Percentiles rank a stretch among this genome's conserved stretches.
Evolutionary conservation across 2,797 vertebrate genomes (phyloP).

Genomic region (Astyanax mexicanus): DNA sequence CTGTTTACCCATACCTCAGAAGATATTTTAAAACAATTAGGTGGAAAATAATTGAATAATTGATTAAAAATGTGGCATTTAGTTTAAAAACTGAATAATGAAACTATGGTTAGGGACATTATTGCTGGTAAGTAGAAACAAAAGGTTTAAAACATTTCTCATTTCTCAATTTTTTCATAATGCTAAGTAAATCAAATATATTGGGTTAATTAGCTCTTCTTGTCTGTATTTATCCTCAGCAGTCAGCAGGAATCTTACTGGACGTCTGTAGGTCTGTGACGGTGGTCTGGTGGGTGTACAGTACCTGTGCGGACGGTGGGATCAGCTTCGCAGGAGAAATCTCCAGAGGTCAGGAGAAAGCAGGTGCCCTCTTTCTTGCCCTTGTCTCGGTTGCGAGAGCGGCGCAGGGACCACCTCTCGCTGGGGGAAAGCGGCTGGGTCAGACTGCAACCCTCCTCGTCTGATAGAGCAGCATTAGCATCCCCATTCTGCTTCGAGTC

Average conservation of each 20-base stretch:
- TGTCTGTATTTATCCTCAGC: background rate
- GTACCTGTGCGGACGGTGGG: slow-evolving; percentile 84
- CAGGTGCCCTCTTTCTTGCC: slow-evolving; percentile 90
- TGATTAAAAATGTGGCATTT: too few species aligned
- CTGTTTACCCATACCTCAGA: too few species aligned
- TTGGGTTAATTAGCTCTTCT: background rate
- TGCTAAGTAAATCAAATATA: background rate
- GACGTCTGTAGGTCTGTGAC: background rate
- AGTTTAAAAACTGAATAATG: too few species aligned
- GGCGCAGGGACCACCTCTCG: slow-evolving; percentile 83
- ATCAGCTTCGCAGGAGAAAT: slow-evolving; percentile 84
- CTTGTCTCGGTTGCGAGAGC: slow-evolving; percentile 85
- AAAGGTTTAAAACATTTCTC: too few species aligned
- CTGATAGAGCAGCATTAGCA: slow-evolving; percentile 88
- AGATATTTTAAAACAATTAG: too few species aligned
- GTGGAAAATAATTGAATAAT: too few species aligned
- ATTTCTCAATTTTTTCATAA: too few species aligned
- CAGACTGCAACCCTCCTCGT: slow-evolving; percentile 87
- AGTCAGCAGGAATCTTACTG: background rate
- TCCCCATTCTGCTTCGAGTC: slow-evolving; percentile 97
- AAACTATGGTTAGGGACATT: too few species aligned
- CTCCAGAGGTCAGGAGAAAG: slow-evolving; percentile 88
- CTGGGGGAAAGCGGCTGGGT: slow-evolving; percentile 83
- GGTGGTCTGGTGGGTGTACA: background rate
- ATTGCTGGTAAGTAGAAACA: too few species aligned